Conservation (phyloP, 2,797 vertebrate genomes). For the Sciurus carolinensis region DNA sequence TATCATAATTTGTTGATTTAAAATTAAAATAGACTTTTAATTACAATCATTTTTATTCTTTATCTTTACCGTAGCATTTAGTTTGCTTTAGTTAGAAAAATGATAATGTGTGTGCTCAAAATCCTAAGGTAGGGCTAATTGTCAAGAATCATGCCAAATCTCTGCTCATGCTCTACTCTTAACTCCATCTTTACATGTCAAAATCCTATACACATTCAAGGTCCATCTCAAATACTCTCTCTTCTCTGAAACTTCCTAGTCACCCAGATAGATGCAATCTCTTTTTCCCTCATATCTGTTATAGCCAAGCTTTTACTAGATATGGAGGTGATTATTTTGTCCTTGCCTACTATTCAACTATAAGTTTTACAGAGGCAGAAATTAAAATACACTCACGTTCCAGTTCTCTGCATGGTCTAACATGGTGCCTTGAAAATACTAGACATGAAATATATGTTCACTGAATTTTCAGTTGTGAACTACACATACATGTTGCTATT, state of each 20-base stretch:
- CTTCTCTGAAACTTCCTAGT: constrained; percentile 6
- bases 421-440: constrained; percentile 47
- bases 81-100: constrained; percentile 45
- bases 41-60: constrained; percentile 59
- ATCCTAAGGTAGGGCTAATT: background rate
- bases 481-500: constrained; percentile 3
- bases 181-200: background rate
- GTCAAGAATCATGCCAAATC: constrained; percentile 24
- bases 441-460: constrained; percentile 36
- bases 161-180: constrained; percentile 10
- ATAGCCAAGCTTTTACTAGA: background rate
- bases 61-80: constrained; percentile 40
- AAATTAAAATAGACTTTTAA: constrained; percentile 55
- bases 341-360: background rate
- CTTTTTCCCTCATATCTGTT: constrained; percentile 45
- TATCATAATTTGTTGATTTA: constrained; percentile 52
- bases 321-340: constrained; percentile 44
- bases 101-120: constrained; percentile 23
- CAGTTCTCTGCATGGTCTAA: background rate
- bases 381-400: background rate
- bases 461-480: constrained; percentile 30
- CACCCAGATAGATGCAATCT: background rate
- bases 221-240: background rate
- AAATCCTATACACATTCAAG: constrained; percentile 41
- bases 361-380: constrained; percentile 47